phyloP scores from a whole-genome alignment of 2,888 invertebrate species.

The Clivina fossor region DNA sequence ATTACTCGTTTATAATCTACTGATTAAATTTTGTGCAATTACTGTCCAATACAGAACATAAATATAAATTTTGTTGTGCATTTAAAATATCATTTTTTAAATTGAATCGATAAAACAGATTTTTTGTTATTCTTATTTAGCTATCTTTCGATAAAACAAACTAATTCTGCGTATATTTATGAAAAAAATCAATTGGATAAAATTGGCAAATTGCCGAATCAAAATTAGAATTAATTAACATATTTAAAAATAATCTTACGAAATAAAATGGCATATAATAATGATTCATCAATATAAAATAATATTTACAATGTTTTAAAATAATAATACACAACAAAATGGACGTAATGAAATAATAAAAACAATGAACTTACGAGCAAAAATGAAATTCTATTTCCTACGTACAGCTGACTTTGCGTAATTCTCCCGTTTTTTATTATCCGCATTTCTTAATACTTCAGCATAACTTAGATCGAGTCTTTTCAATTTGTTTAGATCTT shows the following conservation, averaged over 20 bases:
- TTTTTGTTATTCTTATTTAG: no score
- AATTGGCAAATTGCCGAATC: no score
- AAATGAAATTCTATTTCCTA: constrained; percentile 26
- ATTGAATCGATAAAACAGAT: no score
- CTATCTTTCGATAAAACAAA: no score
- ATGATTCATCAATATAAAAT: constrained; percentile 23
- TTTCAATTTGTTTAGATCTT: constrained; percentile 79
- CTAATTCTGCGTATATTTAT: no score
- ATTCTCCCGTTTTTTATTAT: constrained; percentile 51
- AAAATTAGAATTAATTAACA: constrained; percentile 13
- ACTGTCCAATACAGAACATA: no score
- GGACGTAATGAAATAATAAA: constrained; percentile 13
- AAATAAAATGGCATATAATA: constrained; percentile 27
- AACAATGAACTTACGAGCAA: not conserved
- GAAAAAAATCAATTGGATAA: no score
- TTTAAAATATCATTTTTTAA: no score
- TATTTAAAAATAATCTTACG: constrained; percentile 27
- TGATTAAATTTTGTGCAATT: no score
- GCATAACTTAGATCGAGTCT: constrained; percentile 83
- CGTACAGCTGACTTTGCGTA: constrained; percentile 12
- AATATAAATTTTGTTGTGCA: no score
- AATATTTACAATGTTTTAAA: constrained; percentile 28
- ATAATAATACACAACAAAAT: constrained; percentile 9
- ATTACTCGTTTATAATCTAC: no score
- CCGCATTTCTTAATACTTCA: constrained; percentile 75